Base-by-base conservation (phyloP, 2,113 vertebrate species). In the Coptodon bakossiorum region DNA sequence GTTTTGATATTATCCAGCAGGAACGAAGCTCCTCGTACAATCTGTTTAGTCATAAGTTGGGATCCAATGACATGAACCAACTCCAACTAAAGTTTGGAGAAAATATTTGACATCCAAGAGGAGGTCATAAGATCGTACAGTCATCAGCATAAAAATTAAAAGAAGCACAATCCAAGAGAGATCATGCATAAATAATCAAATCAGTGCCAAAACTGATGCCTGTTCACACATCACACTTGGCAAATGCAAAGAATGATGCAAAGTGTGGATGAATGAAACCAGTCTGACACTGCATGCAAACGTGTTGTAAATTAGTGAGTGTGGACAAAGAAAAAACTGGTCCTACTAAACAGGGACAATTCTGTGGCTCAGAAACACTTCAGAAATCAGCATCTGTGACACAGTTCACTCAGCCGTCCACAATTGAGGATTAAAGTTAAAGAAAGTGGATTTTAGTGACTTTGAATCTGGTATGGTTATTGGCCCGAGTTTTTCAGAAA, bases 401-500 rank as follows among this genome's bases (percentile, higher is more conserved):
- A 66, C 17, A 66, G 61, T 66, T 66, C 61, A 66, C 34, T 66
- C 4, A 0, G 61, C 34, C 34, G 0, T 38, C 61, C 61, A 66
- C 61, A 38, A 66, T 22, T 38, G 0, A 66, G 19, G 0, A 16
- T 3, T 63, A 31, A 61, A n/a, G 31, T 36, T 36, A 27, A 73
- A 29, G 40, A 73, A 48, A 73, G 22, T 27, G 17, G 22, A 73
- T 27, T 45, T 71, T 8, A 0, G 0, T 66, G 61, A 66, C 34
- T 38, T 38, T 66, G 61, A 66, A 66, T 66, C 34, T 38, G 6
- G 19, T 38, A 38, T 38, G 17, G 34, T 66, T 66, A 38, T 38
- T 38, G 34, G 61, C 1, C 0, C 1, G 0, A 5, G 34, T 38
- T 38, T 66, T 66, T 38, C 19, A 66, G 19, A 66, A 38, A 66